Percentiles rank a stretch among this genome's conserved stretches.
These are phyloP conservation scores for Strigamia crassipes DNA, from an alignment of 2,888 invertebrate genomes.

Conservation along the genomic window DNA sequence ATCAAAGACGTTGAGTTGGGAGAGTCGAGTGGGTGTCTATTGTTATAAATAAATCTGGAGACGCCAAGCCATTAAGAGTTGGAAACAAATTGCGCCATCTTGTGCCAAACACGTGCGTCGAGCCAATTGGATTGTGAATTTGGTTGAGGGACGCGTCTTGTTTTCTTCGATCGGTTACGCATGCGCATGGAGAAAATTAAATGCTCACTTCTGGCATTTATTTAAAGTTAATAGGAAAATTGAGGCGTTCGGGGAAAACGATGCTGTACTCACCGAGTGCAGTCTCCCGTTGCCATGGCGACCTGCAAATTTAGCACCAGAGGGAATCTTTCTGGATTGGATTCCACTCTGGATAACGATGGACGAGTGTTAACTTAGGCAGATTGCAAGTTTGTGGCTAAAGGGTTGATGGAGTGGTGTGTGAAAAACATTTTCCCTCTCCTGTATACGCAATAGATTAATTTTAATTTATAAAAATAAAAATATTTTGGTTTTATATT, in stretches of 20 bases:
- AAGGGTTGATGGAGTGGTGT: background rate
- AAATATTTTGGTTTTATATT: background rate
- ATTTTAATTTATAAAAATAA: background rate
- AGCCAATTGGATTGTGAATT: conserved; percentile 19
- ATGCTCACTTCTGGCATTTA: conserved; percentile 17
- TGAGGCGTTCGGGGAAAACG: conserved; percentile 26
- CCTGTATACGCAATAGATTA: background rate
- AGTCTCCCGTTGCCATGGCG: conserved; percentile 22
- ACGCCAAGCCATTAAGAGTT: conserved; percentile 15
- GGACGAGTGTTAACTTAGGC: conserved; percentile 30
- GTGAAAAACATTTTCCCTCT: background rate
- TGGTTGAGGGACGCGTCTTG: conserved; percentile 5
- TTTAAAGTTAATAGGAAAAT: conserved; percentile 36
- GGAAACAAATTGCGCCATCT: conserved; percentile 34
- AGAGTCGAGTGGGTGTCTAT: conserved; percentile 14
- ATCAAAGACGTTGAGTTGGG: background rate
- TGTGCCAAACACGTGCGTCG: conserved; percentile 33
- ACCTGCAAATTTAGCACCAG: conserved; percentile 31
- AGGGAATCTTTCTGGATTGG: conserved; percentile 34
- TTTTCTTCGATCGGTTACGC: conserved; percentile 4
- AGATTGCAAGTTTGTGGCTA: conserved; percentile 34
- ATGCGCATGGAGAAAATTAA: conserved; percentile 28
- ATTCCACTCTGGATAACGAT: conserved; percentile 29
- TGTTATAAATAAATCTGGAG: conserved; percentile 26
- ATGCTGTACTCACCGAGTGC: conserved; percentile 7